Percentiles rank a stretch among this genome's conserved stretches.
Conservation (phyloP, 2,113 vertebrate genomes). For the Triplophysa rosa region DNA sequence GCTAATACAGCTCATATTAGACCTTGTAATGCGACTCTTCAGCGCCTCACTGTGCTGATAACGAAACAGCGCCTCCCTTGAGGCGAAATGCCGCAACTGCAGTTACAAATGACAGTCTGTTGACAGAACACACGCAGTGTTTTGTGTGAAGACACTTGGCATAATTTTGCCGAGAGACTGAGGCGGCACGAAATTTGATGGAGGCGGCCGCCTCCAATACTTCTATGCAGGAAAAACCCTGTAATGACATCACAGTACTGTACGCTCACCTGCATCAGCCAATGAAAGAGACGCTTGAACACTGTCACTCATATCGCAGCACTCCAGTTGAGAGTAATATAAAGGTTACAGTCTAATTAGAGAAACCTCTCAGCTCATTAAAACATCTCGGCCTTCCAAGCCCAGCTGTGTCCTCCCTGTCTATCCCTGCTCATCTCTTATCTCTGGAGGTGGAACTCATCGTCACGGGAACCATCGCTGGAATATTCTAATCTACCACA, state of each 20-base stretch:
- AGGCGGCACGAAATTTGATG: too few relatives aligned
- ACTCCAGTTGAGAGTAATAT: constrained; percentile 59
- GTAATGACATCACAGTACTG: neutral
- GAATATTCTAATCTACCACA: neutral
- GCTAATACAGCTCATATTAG: too few relatives aligned
- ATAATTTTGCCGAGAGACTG: too few relatives aligned
- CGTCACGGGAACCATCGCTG: neutral
- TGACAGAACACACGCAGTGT: too few relatives aligned
- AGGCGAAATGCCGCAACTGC: too few relatives aligned
- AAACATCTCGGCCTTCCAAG: constrained; percentile 68
- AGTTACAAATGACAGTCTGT: too few relatives aligned
- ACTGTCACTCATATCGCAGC: constrained; percentile 30
- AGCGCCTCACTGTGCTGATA: too few relatives aligned
- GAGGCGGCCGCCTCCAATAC: neutral
- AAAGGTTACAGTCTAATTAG: constrained; percentile 85
- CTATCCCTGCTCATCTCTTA: constrained; percentile 39
- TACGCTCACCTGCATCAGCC: neutral
- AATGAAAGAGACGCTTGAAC: neutral
- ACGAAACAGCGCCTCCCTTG: too few relatives aligned
- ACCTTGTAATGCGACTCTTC: too few relatives aligned
- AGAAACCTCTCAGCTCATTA: constrained; percentile 79
- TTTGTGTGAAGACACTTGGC: too few relatives aligned
- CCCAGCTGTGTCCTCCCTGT: constrained; percentile 69
- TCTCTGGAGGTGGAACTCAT: constrained; percentile 15
- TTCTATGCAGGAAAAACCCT: neutral